These are phyloP conservation scores for Ctenochaetus hawaiiensis DNA, from an alignment of 2,797 vertebrate species.

Conservation along the genomic window DNA sequence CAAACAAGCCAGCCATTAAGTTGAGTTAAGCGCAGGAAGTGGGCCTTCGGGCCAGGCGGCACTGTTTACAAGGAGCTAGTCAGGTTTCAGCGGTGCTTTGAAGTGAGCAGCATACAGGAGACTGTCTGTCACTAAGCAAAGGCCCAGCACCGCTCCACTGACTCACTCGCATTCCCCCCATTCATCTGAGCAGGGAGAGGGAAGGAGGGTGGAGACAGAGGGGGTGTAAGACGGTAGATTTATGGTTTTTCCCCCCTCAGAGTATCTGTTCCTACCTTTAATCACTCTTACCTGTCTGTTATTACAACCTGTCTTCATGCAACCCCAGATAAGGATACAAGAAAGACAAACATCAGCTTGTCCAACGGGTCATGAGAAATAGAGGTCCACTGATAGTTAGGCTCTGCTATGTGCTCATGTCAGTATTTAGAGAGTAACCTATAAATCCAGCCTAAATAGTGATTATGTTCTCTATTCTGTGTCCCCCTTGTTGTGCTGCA, in stretches of 20 bases:
- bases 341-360: constrained; percentile 61
- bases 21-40: constrained; percentile 85
- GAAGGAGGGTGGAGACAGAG: constrained; percentile 44
- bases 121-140: constrained; percentile 82
- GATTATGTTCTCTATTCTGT: neutral
- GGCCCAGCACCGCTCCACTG: constrained; percentile 78
- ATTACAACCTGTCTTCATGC: constrained; percentile 61
- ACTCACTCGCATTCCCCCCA: constrained; percentile 83
- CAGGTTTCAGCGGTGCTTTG: constrained; percentile 83
- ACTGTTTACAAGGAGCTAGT: constrained; percentile 85
- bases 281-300: constrained; percentile 72
- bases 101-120: constrained; percentile 80
- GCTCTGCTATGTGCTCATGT: neutral
- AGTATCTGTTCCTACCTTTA: constrained; percentile 71
- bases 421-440: neutral
- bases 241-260: constrained; percentile 57
- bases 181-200: constrained; percentile 75
- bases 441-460: neutral
- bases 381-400: neutral
- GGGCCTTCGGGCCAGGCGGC: constrained; percentile 81
- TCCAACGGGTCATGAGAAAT: constrained; percentile 31
- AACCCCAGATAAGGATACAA: constrained; percentile 46
- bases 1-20: constrained; percentile 86
- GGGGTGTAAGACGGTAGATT: constrained; percentile 67
- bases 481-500: neutral